Percentiles rank a stretch among this genome's conserved stretches.
phyloP scores from a whole-genome alignment of 2,113 vertebrate genomes.

The Sardina pilchardus region DNA sequence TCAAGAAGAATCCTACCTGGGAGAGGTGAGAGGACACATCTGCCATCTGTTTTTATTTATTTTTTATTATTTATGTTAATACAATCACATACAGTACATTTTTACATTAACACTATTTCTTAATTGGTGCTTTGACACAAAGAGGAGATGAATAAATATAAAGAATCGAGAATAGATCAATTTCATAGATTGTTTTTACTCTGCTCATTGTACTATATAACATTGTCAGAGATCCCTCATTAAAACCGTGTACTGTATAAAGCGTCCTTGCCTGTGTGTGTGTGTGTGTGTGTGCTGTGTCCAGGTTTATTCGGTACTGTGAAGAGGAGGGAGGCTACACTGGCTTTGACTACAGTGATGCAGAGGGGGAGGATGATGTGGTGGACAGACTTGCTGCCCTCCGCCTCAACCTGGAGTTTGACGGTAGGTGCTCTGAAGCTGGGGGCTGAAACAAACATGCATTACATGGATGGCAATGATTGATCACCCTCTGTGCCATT shows the following conservation, averaged over 20 bases:
- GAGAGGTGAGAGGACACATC: constrained; percentile 70
- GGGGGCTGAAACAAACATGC: no score
- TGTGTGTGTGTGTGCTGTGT: background rate
- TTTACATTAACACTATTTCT: background rate
- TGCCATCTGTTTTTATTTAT: background rate
- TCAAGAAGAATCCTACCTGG: constrained; percentile 84
- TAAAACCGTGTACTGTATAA: no score
- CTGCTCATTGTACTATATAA: background rate
- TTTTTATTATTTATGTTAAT: background rate
- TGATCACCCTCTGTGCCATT: background rate
- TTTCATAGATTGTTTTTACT: no score
- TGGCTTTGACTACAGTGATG: constrained; percentile 68
- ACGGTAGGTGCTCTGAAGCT: constrained; percentile 55
- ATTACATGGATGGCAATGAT: no score
- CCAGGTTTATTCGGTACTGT: constrained; percentile 85
- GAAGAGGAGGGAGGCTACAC: constrained; percentile 69
- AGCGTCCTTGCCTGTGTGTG: background rate
- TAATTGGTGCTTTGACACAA: background rate
- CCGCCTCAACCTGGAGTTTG: constrained; percentile 55
- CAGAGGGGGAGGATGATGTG: constrained; percentile 58
- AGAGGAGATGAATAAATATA: no score
- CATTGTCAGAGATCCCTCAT: background rate
- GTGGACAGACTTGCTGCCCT: constrained; percentile 53
- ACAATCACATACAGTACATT: background rate
- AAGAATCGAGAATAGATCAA: no score